Conservation (phyloP, 2,797 vertebrate species). For the Chaenodraco wilsoni region DNA sequence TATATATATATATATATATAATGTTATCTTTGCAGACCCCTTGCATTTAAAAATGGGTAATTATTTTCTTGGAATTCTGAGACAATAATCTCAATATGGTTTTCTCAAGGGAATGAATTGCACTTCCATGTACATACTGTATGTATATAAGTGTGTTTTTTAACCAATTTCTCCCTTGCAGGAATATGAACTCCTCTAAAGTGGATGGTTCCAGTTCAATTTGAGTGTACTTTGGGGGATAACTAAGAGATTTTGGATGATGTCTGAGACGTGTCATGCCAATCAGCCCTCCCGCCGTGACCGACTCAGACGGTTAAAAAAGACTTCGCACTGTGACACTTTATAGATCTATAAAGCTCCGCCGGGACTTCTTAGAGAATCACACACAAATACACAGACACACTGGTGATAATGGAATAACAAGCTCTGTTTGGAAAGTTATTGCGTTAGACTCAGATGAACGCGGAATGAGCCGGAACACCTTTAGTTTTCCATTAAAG, state of each 20-base stretch:
- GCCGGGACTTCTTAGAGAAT: slow-evolving; percentile 45
- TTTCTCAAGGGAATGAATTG: no score
- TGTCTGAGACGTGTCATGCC: slow-evolving; percentile 52
- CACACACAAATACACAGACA: slow-evolving; percentile 18
- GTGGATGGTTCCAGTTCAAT: slow-evolving; percentile 8
- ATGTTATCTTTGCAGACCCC: no score
- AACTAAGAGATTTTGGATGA: slow-evolving; percentile 30
- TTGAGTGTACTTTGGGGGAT: slow-evolving; percentile 21
- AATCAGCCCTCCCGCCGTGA: slow-evolving; percentile 39
- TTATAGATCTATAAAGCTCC: slow-evolving; percentile 53
- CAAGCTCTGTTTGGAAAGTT: slow-evolving; percentile 60
- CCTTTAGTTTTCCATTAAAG: slow-evolving; percentile 75
- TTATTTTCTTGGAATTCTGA: no score
- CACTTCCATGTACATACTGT: no score
- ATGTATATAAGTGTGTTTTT: slow-evolving; percentile 5
- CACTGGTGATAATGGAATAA: slow-evolving; percentile 63
- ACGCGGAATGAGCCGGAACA: slow-evolving; percentile 70
- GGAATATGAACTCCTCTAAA: slow-evolving; percentile 12
- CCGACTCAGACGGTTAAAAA: slow-evolving; percentile 38
- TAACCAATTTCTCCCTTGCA: not conserved
- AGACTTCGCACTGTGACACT: slow-evolving; percentile 42
- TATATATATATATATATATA: no score
- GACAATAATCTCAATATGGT: no score
- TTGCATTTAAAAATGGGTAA: no score
- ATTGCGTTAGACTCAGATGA: slow-evolving; percentile 55